Base-by-base conservation (phyloP, 2,888 invertebrate species). In the Dioctria linearis region DNA sequence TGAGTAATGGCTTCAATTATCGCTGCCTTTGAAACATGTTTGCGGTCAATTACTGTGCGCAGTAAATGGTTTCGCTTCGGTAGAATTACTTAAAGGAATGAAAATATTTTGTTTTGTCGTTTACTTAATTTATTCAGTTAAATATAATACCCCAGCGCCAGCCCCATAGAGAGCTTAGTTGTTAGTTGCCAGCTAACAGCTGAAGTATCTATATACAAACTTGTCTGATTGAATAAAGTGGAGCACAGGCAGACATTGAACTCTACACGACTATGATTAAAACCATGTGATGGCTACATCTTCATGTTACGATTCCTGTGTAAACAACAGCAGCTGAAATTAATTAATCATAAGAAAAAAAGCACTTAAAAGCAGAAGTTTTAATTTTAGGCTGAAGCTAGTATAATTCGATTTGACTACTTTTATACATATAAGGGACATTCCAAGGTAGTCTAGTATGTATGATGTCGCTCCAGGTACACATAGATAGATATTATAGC, bases 91-190 rank as follows among this genome's bases (percentile, higher is more conserved):
- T 11, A 9, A n/a, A 42, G 43, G 42, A 3, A 66, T 43, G 66
- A 66, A 66, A 66, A 43, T 13, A 13, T 46, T 42, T 13, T 13
- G 11, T 43, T 43, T 66, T 66, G 13, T 66, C 46, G 40, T 66
- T n/a, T 6, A 25, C 1, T 11, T 66, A 3, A 11, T 43, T 43
- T 46, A 46, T 9, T 46, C 49, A 46, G 5, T 46, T 46, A 6
- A 46, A 9, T 46, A 6, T 46, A 46, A 9, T 46, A 46, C 49
- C 49, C 49, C 49, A 46, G 49, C 25, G 25, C 25, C 25, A 25
- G 25, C 25, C 25, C 25, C 25, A 25, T 25, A 25, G 25, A 25
- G 25, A 25, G 25, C 25, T 6, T 46, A 46, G 49, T 9, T 5
- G 9, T 46, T 9, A 46, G 49, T 46, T 46, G 5, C 49, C 49